phyloP scores from a whole-genome alignment of 2,888 invertebrate genomes.

The Chloromyia formosa region DNA sequence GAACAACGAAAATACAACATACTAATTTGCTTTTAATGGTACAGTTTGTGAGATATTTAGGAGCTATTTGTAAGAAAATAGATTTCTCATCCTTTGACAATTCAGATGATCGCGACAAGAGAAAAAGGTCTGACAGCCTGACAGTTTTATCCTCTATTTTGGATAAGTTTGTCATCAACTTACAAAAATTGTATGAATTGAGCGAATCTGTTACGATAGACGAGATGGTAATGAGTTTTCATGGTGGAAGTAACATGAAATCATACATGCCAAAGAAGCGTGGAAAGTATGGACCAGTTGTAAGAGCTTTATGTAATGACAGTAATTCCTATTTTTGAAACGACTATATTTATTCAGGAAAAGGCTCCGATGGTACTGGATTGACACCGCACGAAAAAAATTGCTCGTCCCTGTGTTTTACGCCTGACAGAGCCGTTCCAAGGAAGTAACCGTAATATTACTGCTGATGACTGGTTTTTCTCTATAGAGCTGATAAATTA shows the following conservation, averaged over 20 bases:
- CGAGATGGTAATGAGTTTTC: slow-evolving; percentile 14
- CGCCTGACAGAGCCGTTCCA: slow-evolving; percentile 2
- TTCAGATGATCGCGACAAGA: too few relatives aligned
- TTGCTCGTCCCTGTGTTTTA: background rate
- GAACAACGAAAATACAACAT: slow-evolving; percentile 3
- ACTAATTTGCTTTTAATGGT: slow-evolving; percentile 3
- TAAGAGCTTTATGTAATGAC: background rate
- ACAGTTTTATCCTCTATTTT: background rate
- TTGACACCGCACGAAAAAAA: background rate
- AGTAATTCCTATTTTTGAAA: slow-evolving; percentile 19
- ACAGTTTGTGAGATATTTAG: slow-evolving; percentile 25
- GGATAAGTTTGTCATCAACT: background rate
- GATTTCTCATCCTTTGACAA: slow-evolving; percentile 12
- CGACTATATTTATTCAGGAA: slow-evolving; percentile 7
- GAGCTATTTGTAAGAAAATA: slow-evolving; percentile 7
- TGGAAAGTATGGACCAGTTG: background rate
- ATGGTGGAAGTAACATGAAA: slow-evolving; percentile 13
- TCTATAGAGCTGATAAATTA: too few relatives aligned
- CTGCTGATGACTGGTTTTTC: too few relatives aligned
- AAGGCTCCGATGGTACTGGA: background rate
- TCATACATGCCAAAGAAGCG: slow-evolving; percentile 17
- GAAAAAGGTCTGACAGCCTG: background rate
- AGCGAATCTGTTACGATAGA: slow-evolving; percentile 13
- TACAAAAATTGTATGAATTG: slow-evolving; percentile 1
- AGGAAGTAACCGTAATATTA: slow-evolving; percentile 1